phyloP scores from a whole-genome alignment of 2,888 invertebrate species.

The Aquatica leii region DNA sequence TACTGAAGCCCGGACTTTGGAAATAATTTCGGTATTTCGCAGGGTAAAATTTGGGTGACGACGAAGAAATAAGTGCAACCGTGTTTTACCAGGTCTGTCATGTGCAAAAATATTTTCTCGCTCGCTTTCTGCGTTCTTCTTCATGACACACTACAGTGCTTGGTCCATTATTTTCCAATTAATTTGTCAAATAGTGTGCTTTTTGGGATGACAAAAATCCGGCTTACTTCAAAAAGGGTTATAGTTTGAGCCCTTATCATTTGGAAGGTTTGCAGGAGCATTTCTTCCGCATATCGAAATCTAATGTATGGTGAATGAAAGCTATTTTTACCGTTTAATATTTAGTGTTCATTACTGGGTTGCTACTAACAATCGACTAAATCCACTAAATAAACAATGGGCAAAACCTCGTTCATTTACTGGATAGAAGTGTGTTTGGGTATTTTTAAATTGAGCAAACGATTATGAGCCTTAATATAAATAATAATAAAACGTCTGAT shows the following conservation, averaged over 20 bases:
- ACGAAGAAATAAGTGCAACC: background rate
- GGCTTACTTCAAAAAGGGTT: background rate
- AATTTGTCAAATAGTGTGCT: background rate
- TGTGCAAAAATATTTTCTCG: background rate
- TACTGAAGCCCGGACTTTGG: constrained; percentile 5
- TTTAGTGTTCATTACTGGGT: background rate
- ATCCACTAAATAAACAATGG: background rate
- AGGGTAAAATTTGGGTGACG: background rate
- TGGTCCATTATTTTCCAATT: too few species aligned
- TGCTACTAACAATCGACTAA: background rate
- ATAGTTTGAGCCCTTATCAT: background rate
- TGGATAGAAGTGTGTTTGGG: background rate
- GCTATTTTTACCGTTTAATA: too few species aligned
- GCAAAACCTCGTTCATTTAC: background rate
- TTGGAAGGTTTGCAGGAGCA: background rate
- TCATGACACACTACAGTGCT: too few species aligned
- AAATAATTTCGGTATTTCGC: too few species aligned
- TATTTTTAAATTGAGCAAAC: background rate
- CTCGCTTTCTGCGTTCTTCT: too few species aligned
- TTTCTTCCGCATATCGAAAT: too few species aligned
- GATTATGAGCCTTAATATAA: background rate
- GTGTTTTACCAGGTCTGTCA: constrained; percentile 2
- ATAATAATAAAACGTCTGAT: background rate
- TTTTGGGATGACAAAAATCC: background rate
- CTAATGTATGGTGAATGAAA: background rate